Evolutionary conservation across 2,113 vertebrate species (phyloP), one percentile per base, ranked within the genome.

Genomic region (Equus quagga): DNA sequence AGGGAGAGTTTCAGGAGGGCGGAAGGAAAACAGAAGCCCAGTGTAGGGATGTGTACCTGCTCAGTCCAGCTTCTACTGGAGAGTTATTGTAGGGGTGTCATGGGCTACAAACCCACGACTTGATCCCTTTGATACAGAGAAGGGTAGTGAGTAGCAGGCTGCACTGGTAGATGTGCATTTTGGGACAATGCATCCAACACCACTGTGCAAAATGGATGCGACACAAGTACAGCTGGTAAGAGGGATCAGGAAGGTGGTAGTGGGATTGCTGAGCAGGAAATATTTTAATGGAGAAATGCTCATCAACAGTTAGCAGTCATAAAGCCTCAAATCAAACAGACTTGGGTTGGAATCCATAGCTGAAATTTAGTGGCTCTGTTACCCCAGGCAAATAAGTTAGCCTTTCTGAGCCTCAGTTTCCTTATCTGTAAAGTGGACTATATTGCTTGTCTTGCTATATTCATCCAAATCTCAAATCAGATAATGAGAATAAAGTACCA

Each of bases 241-340:
- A 69, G 24, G 51, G 12, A 26, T n/a, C 5, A 1, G 19, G 14
- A 33, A 9, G 36, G 51, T 3, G 7, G 6, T 28, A 72, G n/a
- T 56, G 58, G n/a, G 12, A 44, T 28, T 46, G 36, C 17, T 11
- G 44, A n/a, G 17, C 6, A 80, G 28, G 56, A 72, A 92, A 73
- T 31, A 87, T 23, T n/a, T 91, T 87, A 85, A 65, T 87, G 14
- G 92, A 96, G 56, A 65, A 83, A 49, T 62, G 12, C 73, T 64
- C 17, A 46, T 33, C 65, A 33, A 54, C 3, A 10, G 60, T 28
- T 82, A 28, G 28, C 19, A 31, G 33, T 86, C 33, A 86, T 6
- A 13, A 21, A 80, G 21, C n/a, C 56, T 87, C 46, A 58, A 23
- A 69, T 36, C n/a, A 91, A 70, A 72, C 23, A 92, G 28, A 28